These are phyloP conservation scores for Gymnogyps californianus DNA, from an alignment of 2,113 vertebrate species.

Conservation along the genomic window DNA sequence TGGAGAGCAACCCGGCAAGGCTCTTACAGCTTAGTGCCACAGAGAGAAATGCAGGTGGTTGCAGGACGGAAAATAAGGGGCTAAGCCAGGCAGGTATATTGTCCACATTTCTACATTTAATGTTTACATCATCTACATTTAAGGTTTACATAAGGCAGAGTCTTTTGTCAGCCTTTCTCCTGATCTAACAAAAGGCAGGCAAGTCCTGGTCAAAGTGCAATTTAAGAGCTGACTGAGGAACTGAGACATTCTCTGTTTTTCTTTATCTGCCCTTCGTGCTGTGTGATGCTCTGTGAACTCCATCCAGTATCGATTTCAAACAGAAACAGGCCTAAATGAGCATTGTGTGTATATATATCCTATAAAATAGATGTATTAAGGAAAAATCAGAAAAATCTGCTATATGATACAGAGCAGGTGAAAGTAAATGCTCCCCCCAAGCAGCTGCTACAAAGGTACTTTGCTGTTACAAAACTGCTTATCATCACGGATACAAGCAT, in stretches of 20 bases:
- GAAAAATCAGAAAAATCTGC: neutral
- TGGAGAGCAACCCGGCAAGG: neutral
- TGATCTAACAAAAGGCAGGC: neutral
- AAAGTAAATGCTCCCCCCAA: neutral
- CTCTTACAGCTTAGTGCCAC: neutral
- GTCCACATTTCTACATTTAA: neutral
- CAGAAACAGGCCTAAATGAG: neutral
- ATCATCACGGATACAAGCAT: neutral
- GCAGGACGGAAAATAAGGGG: neutral
- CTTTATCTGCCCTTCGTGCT: neutral
- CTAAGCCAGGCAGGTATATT: neutral
- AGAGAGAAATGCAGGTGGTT: rapidly evolving
- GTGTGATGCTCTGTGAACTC: neutral
- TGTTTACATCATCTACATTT: neutral
- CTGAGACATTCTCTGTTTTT: neutral
- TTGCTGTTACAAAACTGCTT: neutral
- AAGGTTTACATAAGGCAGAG: neutral
- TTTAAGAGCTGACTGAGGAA: neutral
- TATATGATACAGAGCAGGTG: neutral
- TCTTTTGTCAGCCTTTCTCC: neutral
- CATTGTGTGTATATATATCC: too few species aligned
- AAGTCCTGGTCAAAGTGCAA: neutral
- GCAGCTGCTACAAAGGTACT: neutral
- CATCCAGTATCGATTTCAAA: neutral
- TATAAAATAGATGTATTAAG: neutral